phyloP scores from a whole-genome alignment of 2,113 vertebrate species.

The Chaenogobius annularis region DNA sequence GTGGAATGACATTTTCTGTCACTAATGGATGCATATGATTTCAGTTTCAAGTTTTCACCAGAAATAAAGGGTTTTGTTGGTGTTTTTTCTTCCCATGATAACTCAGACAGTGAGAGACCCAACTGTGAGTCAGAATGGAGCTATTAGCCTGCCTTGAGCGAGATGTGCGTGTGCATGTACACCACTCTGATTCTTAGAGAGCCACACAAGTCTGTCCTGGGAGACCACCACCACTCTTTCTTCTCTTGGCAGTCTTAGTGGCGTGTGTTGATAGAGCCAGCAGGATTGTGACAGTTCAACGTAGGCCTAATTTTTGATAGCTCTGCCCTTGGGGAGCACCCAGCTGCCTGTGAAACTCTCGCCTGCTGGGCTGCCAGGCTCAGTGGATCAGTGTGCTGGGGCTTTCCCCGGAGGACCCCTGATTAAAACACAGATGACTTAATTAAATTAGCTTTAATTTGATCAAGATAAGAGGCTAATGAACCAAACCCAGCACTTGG shows the following conservation, averaged over 20 bases:
- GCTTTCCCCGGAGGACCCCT: slow-evolving; percentile 67
- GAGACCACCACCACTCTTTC: slow-evolving; percentile 23
- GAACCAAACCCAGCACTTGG: slow-evolving; percentile 51
- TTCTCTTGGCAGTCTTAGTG: slow-evolving; percentile 26
- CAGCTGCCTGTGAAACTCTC: slow-evolving; percentile 72
- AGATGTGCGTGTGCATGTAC: not conserved
- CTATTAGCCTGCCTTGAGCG: not conserved
- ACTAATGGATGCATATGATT: not conserved
- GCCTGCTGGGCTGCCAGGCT: slow-evolving; percentile 71
- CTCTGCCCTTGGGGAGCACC: slow-evolving; percentile 71
- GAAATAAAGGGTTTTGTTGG: not conserved
- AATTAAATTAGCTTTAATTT: slow-evolving; percentile 73
- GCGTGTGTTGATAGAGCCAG: slow-evolving; percentile 46
- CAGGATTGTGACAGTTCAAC: slow-evolving; percentile 71
- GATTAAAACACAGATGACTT: slow-evolving; percentile 73
- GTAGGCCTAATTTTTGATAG: slow-evolving; percentile 68
- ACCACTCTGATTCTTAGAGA: not conserved
- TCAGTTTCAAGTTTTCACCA: not conserved
- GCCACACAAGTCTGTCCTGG: slow-evolving; percentile 13
- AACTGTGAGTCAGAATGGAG: not conserved
- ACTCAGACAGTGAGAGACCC: not conserved
- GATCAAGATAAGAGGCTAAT: slow-evolving; percentile 66
- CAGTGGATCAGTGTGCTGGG: slow-evolving; percentile 63
- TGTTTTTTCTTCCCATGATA: not conserved
- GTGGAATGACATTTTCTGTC: not conserved